A percentile compares a stretch with the other conserved stretches of the same genome.
phyloP scores from a whole-genome alignment of 2,888 invertebrate species.

The Microctonus aethiopoides region DNA sequence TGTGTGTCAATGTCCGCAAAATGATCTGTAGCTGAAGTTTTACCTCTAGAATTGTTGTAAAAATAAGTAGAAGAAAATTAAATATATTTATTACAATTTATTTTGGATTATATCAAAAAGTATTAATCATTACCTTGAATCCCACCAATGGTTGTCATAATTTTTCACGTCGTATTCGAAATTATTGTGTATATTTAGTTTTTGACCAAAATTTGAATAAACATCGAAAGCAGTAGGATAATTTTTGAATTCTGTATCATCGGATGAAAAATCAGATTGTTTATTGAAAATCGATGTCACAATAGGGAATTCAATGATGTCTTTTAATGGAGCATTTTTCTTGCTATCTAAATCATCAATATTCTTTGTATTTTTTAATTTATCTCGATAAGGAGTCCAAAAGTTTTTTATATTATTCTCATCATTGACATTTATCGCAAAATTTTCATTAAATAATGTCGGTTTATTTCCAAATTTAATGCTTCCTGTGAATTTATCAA shows the following conservation, averaged over 20 bases:
- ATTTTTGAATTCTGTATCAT: background rate
- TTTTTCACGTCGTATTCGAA: background rate
- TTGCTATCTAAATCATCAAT: background rate
- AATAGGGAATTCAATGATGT: background rate
- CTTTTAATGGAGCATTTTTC: background rate
- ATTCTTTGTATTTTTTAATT: background rate
- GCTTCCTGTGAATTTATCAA: background rate
- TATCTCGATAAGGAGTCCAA: background rate
- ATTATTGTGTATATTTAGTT: background rate
- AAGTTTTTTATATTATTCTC: background rate
- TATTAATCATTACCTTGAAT: constrained; percentile 15
- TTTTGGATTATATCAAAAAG: background rate
- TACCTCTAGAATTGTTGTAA: background rate
- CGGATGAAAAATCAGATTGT: background rate
- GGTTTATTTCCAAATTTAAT: background rate
- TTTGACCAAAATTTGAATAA: constrained; percentile 4
- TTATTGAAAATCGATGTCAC: background rate
- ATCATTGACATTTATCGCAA: background rate
- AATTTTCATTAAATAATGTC: background rate
- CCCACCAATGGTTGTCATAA: constrained; percentile 3
- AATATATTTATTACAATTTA: background rate
- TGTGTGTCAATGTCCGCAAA: background rate
- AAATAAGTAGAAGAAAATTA: background rate
- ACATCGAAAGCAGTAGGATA: background rate
- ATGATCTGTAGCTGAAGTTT: background rate